These are phyloP conservation scores for Diacarnus erythraeanus DNA, from an alignment of 37 sponge, comb jelly and placozoan species.

Conservation along the genomic window DNA sequence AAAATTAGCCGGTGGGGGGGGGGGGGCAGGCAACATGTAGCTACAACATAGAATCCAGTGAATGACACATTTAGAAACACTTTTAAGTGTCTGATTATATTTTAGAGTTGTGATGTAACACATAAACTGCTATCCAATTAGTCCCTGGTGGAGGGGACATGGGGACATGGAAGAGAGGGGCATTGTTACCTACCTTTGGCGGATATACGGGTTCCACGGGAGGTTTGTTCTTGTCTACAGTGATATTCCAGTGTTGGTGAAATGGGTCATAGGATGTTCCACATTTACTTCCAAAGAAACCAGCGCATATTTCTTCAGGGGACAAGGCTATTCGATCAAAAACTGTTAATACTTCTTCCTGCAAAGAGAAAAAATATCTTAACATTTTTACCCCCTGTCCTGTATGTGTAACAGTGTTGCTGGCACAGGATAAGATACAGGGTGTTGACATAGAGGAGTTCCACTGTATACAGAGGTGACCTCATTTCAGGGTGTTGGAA, in stretches of 20 bases:
- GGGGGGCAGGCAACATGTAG: too few relatives aligned
- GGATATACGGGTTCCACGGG: slow-evolving; percentile 50
- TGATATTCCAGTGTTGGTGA: slow-evolving; percentile 75
- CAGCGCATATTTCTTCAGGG: slow-evolving; percentile 63
- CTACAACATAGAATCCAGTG: too few relatives aligned
- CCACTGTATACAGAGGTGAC: too few relatives aligned
- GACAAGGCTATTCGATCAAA: slow-evolving; percentile 47
- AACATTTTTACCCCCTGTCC: too few relatives aligned
- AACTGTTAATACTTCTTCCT: slow-evolving; percentile 75
- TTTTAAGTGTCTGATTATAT: too few relatives aligned
- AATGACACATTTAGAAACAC: too few relatives aligned
- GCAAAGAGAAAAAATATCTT: not conserved
- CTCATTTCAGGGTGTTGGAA: too few relatives aligned
- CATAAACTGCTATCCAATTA: too few relatives aligned
- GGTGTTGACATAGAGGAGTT: not conserved
- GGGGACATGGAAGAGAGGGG: too few relatives aligned
- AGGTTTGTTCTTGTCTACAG: slow-evolving; percentile 73
- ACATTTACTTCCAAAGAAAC: slow-evolving; percentile 63
- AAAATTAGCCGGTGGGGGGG: too few relatives aligned
- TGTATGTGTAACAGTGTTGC: not conserved
- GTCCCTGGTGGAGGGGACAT: too few relatives aligned
- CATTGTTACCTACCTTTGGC: slow-evolving; percentile 59
- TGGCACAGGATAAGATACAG: not conserved
- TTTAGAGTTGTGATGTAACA: too few relatives aligned
- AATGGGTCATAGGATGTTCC: slow-evolving; percentile 67